phyloP scores from a whole-genome alignment of 2,888 invertebrate species.

The Hedya salicella region DNA sequence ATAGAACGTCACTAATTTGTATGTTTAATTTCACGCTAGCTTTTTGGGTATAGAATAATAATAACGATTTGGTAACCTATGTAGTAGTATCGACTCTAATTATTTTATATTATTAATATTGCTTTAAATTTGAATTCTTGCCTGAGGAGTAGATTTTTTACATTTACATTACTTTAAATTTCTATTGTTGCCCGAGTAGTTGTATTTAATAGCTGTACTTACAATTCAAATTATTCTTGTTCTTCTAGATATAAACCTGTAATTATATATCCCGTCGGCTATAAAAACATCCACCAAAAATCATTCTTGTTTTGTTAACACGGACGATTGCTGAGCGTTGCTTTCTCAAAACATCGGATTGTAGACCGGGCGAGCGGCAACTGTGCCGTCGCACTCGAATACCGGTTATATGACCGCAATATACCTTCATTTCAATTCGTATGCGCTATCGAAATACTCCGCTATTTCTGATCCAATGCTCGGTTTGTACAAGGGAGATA shows the following conservation, averaged over 20 bases:
- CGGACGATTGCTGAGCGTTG: constrained; percentile 75
- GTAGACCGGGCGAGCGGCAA: constrained; percentile 74
- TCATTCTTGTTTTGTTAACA: constrained; percentile 77
- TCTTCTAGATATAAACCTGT: background rate
- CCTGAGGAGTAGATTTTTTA: too few relatives aligned
- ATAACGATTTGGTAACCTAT: background rate
- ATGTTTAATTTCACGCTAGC: constrained; percentile 44
- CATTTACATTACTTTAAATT: background rate
- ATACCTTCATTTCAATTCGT: constrained; percentile 68
- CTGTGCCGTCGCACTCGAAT: constrained; percentile 75
- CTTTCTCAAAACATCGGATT: constrained; percentile 81
- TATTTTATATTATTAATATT: background rate
- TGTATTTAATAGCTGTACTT: too few relatives aligned
- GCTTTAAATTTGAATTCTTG: background rate
- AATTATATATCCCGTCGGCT: constrained; percentile 48
- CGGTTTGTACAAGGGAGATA: constrained; percentile 49
- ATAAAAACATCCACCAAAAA: constrained; percentile 70
- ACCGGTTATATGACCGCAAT: constrained; percentile 85
- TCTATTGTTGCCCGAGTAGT: background rate
- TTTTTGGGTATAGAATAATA: constrained; percentile 25
- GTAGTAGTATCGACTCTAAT: too few relatives aligned
- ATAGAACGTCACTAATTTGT: constrained; percentile 27
- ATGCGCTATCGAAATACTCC: constrained; percentile 54
- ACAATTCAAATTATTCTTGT: background rate
- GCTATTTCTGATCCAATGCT: constrained; percentile 63